These are phyloP conservation scores for Drosophila rubida DNA, from an alignment of 2,888 invertebrate species.

Conservation along the genomic window DNA sequence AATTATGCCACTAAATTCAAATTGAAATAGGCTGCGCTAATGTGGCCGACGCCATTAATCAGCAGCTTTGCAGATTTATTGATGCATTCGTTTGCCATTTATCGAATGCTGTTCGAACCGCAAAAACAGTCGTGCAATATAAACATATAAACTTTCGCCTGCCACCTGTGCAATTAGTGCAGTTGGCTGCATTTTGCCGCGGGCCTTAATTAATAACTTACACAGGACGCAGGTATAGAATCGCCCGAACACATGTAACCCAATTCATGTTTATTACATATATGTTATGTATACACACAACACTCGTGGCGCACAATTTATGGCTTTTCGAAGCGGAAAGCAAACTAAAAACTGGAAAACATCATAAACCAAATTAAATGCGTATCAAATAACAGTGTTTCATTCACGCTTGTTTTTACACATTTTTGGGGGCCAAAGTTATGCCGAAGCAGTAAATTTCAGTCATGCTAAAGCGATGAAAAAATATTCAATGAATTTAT, in stretches of 20 bases:
- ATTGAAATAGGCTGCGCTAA: neutral
- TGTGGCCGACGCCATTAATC: too few relatives aligned
- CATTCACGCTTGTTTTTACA: constrained; percentile 3
- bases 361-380: constrained; percentile 47
- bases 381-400: constrained; percentile 38
- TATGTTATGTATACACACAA: neutral
- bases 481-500: neutral
- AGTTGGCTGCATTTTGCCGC: constrained; percentile 22
- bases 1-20: too few relatives aligned
- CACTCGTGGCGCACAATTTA: constrained; percentile 21
- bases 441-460: neutral
- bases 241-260: constrained; percentile 29
- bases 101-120: neutral
- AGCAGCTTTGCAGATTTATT: neutral
- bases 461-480: neutral
- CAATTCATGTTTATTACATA: constrained; percentile 54
- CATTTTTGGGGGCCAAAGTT: neutral
- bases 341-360: constrained; percentile 26
- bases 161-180: constrained; percentile 47
- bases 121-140: constrained; percentile 30
- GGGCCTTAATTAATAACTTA: constrained; percentile 58
- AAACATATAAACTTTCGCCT: constrained; percentile 49
- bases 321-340: constrained; percentile 7
- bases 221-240: constrained; percentile 45
- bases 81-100: neutral